These are phyloP conservation scores for Platichthys stellatus DNA, from an alignment of 2,113 vertebrate genomes.

Conservation along the genomic window DNA sequence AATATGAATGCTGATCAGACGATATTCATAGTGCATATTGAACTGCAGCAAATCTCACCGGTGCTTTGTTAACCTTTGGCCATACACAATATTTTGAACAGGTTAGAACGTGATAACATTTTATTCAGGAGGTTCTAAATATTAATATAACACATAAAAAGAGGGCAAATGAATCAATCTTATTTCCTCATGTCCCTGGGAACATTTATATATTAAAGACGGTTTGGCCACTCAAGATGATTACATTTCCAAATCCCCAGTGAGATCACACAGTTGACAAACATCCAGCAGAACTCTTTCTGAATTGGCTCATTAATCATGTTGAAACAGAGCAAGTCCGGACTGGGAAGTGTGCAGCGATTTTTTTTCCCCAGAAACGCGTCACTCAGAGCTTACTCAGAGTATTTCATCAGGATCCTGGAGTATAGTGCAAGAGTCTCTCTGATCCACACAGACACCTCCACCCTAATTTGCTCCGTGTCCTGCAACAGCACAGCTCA, in stretches of 20 bases:
- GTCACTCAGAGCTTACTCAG: background rate
- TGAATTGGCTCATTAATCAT: constrained; percentile 17
- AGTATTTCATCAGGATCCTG: constrained; percentile 18
- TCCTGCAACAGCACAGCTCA: background rate
- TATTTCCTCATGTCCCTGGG: background rate
- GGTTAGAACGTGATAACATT: too few species aligned
- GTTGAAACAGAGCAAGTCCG: constrained; percentile 15
- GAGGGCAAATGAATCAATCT: too few species aligned
- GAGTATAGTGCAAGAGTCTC: background rate
- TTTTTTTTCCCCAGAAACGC: constrained; percentile 7
- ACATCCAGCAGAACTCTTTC: constrained; percentile 11
- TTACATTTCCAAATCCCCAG: background rate
- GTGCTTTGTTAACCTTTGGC: too few species aligned
- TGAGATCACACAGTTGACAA: constrained; percentile 16
- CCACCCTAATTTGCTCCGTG: background rate
- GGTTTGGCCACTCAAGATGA: constrained; percentile 15
- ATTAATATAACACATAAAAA: too few species aligned
- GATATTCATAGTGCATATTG: too few species aligned
- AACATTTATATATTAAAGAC: background rate
- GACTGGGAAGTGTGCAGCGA: constrained; percentile 13
- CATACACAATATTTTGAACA: too few species aligned
- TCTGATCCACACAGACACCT: background rate
- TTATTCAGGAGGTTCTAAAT: too few species aligned
- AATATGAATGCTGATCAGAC: too few species aligned
- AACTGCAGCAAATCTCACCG: too few species aligned